A percentile compares a stretch with the other conserved stretches of the same genome.
Evolutionary conservation across 1,140 invertebrate genomes (phyloP).

Genomic region (Fopius arisanus): DNA sequence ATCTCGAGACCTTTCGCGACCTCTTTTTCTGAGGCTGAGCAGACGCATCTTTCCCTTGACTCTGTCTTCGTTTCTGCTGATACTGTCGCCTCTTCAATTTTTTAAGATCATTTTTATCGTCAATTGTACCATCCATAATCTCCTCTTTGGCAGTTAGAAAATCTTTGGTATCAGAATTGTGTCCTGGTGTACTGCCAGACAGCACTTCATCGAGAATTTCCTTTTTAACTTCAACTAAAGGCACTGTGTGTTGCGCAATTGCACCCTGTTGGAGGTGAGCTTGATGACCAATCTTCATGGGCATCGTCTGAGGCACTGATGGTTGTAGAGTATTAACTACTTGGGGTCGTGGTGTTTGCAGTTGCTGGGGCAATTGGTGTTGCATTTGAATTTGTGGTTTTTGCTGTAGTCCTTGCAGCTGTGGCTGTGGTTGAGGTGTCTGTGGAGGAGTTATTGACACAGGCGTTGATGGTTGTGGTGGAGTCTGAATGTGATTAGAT

Average conservation of each 20-base stretch:
- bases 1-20: constrained; percentile 81
- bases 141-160: constrained; percentile 65
- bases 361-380: constrained; percentile 28
- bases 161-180: constrained; percentile 63
- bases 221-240: constrained; percentile 64
- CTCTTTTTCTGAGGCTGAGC: constrained; percentile 77
- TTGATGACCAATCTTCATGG: constrained; percentile 47
- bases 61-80: constrained; percentile 79
- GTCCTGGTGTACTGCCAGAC: constrained; percentile 50
- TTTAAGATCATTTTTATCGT: constrained; percentile 72
- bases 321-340: constrained; percentile 43
- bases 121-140: constrained; percentile 56
- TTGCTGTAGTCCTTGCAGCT: constrained; percentile 9
- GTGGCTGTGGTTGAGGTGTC: constrained; percentile 32
- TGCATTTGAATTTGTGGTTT: constrained; percentile 5
- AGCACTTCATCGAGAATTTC: constrained; percentile 61
- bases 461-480: constrained; percentile 27
- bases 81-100: constrained; percentile 83
- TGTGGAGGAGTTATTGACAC: constrained; percentile 17
- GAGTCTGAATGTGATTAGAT: constrained; percentile 33
- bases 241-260: constrained; percentile 57
- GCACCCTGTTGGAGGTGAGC: constrained; percentile 53
- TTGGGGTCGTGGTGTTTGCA: constrained; percentile 26
- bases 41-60: constrained; percentile 69
- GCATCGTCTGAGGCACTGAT: constrained; percentile 46